Percentiles rank a stretch among this genome's conserved stretches.
Evolutionary conservation across 1,140 invertebrate species (phyloP).

Genomic region (Chironomus tepperi): DNA sequence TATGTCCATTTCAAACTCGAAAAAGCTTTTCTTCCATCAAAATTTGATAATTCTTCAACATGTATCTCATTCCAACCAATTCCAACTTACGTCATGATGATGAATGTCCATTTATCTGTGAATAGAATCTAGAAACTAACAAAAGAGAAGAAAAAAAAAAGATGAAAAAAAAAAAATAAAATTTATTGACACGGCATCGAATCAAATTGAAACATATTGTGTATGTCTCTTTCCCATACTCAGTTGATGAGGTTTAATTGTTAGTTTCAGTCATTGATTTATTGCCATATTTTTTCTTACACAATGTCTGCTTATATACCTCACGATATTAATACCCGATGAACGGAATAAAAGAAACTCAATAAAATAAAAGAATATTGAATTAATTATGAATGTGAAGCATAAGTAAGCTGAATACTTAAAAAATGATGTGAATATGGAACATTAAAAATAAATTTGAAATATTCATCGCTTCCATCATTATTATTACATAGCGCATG

Average conservation of each 20-base stretch:
- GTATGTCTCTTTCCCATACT: not conserved
- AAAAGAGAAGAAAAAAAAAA: not conserved
- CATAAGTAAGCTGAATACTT: not conserved
- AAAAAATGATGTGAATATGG: not conserved
- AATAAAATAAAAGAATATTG: not conserved
- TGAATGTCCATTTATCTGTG: slow-evolving; percentile 10
- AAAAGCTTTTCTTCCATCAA: too few relatives aligned
- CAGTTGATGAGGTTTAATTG: not conserved
- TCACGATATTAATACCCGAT: not conserved
- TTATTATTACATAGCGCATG: not conserved
- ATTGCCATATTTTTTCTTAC: not conserved
- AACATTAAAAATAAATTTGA: not conserved
- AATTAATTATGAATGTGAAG: not conserved
- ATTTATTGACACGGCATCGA: slow-evolving; percentile 12
- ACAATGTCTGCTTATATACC: not conserved
- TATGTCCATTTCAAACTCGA: too few relatives aligned
- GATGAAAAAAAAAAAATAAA: slow-evolving; percentile 3
- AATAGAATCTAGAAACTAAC: not conserved
- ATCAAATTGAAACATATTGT: slow-evolving; percentile 14
- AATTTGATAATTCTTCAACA: not conserved
- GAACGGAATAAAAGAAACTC: not conserved
- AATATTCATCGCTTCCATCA: not conserved
- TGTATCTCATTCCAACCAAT: not conserved
- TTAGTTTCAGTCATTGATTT: slow-evolving; percentile 6
- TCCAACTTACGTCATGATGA: not conserved